A percentile compares a stretch with the other conserved stretches of the same genome.
These are phyloP conservation scores for Parazoanthus darwini DNA, from an alignment of 92 coral and sea anemone genomes.

Conservation along the genomic window DNA sequence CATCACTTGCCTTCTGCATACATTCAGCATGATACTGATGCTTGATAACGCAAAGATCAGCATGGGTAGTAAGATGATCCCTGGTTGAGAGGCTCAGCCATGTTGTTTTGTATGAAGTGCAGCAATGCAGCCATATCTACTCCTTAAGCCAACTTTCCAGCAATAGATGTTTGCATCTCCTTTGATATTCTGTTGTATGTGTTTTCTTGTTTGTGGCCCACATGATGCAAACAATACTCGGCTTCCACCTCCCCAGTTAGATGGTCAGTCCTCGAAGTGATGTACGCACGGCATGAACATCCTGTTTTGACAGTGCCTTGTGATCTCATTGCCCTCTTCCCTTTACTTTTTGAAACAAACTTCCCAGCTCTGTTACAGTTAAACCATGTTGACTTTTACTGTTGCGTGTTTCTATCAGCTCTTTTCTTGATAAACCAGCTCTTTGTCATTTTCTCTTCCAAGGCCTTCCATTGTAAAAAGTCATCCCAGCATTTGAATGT, in stretches of 20 bases:
- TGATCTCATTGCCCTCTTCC: slow-evolving; percentile 43
- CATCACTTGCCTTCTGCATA: too few relatives aligned
- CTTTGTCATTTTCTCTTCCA: too few relatives aligned
- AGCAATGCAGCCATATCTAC: slow-evolving; percentile 39
- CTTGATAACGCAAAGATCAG: slow-evolving; percentile 45
- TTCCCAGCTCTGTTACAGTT: neutral
- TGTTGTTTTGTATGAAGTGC: slow-evolving; percentile 34
- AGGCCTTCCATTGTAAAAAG: neutral
- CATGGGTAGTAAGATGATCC: slow-evolving; percentile 34
- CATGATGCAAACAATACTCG: slow-evolving; percentile 48
- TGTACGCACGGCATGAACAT: slow-evolving; percentile 43
- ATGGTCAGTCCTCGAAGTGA: slow-evolving; percentile 30
- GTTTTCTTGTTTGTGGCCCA: slow-evolving; percentile 48
- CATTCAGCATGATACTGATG: slow-evolving; percentile 34
- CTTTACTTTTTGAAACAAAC: slow-evolving; percentile 19
- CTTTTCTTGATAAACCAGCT: too few relatives aligned
- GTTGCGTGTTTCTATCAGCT: too few relatives aligned
- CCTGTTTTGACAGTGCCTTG: slow-evolving; percentile 48
- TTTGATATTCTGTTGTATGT: slow-evolving; percentile 22
- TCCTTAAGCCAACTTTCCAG: slow-evolving; percentile 40
- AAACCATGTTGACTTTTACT: too few relatives aligned
- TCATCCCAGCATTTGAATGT: slow-evolving; percentile 39
- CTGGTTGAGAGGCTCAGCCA: slow-evolving; percentile 28
- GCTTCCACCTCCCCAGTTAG: slow-evolving; percentile 46
- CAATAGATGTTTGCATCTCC: slow-evolving; percentile 42